phyloP scores from a whole-genome alignment of 1,140 invertebrate species.

The Monomorium pharaonis region DNA sequence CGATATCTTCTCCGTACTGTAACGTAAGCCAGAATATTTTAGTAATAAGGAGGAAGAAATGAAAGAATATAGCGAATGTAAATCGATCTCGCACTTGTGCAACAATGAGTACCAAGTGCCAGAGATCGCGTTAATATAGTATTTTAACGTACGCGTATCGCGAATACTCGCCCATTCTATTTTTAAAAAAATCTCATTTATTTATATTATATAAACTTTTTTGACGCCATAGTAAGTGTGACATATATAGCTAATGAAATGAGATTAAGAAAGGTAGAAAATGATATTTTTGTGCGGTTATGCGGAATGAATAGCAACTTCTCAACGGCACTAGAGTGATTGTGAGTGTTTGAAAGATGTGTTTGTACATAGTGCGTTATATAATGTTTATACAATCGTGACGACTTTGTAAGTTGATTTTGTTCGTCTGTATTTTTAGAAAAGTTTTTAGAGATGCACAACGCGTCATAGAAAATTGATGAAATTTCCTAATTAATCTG shows the following conservation, averaged over 20 bases:
- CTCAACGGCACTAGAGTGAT: slow-evolving; percentile 21
- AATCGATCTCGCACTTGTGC: not conserved
- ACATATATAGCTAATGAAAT: slow-evolving; percentile 19
- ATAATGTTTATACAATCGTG: slow-evolving; percentile 27
- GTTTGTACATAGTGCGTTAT: slow-evolving; percentile 40
- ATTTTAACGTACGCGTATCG: not conserved
- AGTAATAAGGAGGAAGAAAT: slow-evolving; percentile 44
- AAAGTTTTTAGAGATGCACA: not conserved
- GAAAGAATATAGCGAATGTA: slow-evolving; percentile 8
- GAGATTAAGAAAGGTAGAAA: slow-evolving; percentile 12
- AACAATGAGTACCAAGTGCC: not conserved
- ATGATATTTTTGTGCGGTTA: not conserved
- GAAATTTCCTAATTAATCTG: not conserved
- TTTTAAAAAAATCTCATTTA: slow-evolving; percentile 27
- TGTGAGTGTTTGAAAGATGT: slow-evolving; percentile 5
- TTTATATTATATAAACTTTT: slow-evolving; percentile 34
- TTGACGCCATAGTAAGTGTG: slow-evolving; percentile 15
- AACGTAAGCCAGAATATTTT: slow-evolving; percentile 32
- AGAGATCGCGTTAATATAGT: slow-evolving; percentile 11
- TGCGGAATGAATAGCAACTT: not conserved
- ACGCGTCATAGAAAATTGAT: not conserved
- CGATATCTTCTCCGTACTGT: slow-evolving; percentile 49
- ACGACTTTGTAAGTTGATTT: slow-evolving; percentile 14
- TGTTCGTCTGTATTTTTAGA: slow-evolving; percentile 19
- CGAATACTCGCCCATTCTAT: not conserved